Conservation (phyloP, 2,113 vertebrate species). For the Galbula dea region DNA sequence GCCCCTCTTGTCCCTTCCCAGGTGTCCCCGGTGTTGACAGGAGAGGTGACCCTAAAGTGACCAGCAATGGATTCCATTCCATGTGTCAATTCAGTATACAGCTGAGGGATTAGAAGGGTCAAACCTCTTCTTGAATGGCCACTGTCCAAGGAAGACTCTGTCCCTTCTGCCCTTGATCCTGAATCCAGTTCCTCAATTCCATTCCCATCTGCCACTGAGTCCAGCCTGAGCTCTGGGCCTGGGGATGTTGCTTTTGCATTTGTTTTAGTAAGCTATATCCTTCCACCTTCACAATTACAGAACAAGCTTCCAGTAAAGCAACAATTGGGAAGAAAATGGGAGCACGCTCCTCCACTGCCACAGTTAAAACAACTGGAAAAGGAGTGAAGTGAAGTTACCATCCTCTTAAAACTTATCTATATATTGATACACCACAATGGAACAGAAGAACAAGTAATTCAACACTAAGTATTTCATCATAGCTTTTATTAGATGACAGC, state of each 20-base stretch:
- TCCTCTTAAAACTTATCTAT: background rate
- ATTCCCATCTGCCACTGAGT: too few relatives aligned
- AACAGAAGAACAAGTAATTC: background rate
- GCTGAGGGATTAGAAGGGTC: too few relatives aligned
- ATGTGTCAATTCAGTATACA: too few relatives aligned
- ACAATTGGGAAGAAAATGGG: too few relatives aligned
- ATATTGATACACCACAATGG: accelerated
- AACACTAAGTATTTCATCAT: background rate
- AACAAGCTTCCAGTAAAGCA: too few relatives aligned
- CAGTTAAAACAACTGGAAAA: background rate
- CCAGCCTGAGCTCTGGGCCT: too few relatives aligned
- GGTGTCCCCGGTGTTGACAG: background rate
- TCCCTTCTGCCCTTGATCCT: too few relatives aligned
- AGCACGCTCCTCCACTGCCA: background rate
- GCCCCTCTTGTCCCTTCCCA: background rate
- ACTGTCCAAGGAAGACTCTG: too few relatives aligned
- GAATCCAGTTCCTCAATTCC: too few relatives aligned
- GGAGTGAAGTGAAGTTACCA: background rate
- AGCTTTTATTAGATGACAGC: background rate
- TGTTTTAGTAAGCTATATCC: background rate
- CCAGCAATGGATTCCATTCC: too few relatives aligned
- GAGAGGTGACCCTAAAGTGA: too few relatives aligned
- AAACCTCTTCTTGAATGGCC: too few relatives aligned
- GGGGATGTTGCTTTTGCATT: background rate
- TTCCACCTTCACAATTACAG: background rate